A percentile compares a stretch with the other conserved stretches of the same genome.
phyloP scores from a whole-genome alignment of 2,797 vertebrate species.

The Coluber constrictor region DNA sequence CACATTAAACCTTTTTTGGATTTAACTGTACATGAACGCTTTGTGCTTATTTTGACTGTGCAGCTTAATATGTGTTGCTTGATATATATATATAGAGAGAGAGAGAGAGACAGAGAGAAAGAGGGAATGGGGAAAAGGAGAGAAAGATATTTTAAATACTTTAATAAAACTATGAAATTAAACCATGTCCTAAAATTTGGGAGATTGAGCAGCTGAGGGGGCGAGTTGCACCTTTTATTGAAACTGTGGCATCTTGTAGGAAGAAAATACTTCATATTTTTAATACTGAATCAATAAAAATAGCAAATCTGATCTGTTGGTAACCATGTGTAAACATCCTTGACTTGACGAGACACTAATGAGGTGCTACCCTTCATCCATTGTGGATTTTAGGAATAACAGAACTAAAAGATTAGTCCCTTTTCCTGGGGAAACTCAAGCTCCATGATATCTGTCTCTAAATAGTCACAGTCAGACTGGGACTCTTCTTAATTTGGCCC shows the following conservation, averaged over 20 bases:
- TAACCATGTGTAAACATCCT: not conserved
- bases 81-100: constrained; percentile 30
- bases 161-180: constrained; percentile 38
- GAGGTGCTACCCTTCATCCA: constrained; percentile 22
- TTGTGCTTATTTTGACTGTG: constrained; percentile 70
- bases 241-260: not conserved
- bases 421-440: not conserved
- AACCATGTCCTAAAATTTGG: constrained; percentile 7
- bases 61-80: constrained; percentile 63
- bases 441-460: not conserved
- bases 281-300: constrained; percentile 22
- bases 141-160: constrained; percentile 38
- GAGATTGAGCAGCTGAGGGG: constrained; percentile 13
- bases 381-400: constrained; percentile 34
- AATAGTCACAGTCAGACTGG: not conserved
- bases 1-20: constrained; percentile 50
- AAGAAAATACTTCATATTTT: constrained; percentile 1
- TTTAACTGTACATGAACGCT: constrained; percentile 65
- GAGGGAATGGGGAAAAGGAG: not conserved
- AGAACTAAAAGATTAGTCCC: not conserved
- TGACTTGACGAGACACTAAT: constrained; percentile 22
- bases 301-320: constrained; percentile 7
- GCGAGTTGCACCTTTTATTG: not conserved
- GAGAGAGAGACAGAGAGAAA: not conserved
- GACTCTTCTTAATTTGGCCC: not conserved